Base-by-base conservation (phyloP, 2,888 invertebrate species). In the Eupelmus urozonus region DNA sequence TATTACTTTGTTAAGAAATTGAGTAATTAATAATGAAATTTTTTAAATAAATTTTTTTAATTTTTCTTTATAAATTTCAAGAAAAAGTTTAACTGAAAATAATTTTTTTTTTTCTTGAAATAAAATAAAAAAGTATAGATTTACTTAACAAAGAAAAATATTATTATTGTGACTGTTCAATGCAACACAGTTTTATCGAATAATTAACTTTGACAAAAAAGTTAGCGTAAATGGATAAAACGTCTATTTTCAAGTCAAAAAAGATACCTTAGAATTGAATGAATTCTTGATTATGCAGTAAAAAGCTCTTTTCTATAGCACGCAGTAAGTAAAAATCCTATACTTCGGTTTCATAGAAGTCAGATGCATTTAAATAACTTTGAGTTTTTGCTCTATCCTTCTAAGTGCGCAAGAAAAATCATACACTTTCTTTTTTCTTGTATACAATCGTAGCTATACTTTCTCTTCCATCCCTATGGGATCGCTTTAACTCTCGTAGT, bases 271-370 rank as follows among this genome's bases (percentile, higher is more conserved):
- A 59, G 51, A 34, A 67, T 25, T 13, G 16, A 51, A 63, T 40
- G 20, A 76, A 40, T 16, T 53, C 4, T 20, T 20, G 59, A 63
- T 65, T 45, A 18, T 49, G 59, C 16, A 53, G 23, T 60, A 25
- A 53, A 63, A 57, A 62, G 18, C 51, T 62, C n/a, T 45, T 73
- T 78, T 77, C 62, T 59, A 70, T 51, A 23, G 18, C 55, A 25
- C n/a, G 25, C 1, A 42, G 27, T 25, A 45, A 53, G 11, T 5
- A 16, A 59, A 20, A 63, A 57, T 9, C 42, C 23, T 72, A 67
- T 73, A 65, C 79, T 79, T 79, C 73, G 76, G 49, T 79, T 76
- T 73, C 51, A 40, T 5, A 69, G 45, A 71, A 66, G 51, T 53
- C 57, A 27, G 55, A 53, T 71, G 72, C 25, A 62, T 62, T 63